phyloP scores from a whole-genome alignment of 2,113 vertebrate genomes.

The Chunga burmeisteri region DNA sequence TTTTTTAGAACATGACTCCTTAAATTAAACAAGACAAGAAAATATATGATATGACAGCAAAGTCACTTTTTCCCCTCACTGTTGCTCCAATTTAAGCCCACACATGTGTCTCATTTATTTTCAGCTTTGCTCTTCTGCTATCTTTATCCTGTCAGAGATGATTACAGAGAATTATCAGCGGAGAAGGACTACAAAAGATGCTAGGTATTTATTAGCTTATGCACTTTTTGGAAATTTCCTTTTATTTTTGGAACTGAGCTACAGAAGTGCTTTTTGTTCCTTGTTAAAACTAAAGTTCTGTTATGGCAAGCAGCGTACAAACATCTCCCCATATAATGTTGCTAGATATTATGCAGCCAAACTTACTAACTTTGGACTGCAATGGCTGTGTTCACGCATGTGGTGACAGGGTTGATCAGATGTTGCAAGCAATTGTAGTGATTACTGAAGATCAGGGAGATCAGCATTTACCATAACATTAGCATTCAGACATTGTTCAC shows the following conservation, averaged over 20 bases:
- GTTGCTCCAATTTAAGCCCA: neutral
- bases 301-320: neutral
- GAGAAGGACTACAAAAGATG: neutral
- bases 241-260: neutral
- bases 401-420: neutral
- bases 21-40: neutral
- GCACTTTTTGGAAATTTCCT: neutral
- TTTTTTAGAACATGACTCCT: neutral
- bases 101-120: neutral
- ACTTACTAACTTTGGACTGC: neutral
- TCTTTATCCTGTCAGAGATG: neutral
- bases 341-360: neutral
- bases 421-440: neutral
- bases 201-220: neutral
- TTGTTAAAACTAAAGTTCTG: neutral
- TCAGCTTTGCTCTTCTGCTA: neutral
- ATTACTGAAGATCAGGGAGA: neutral
- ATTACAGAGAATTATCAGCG: neutral
- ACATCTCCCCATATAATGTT: neutral
- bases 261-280: neutral
- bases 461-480: neutral
- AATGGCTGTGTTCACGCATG: neutral
- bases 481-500: neutral
- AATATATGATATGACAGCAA: neutral
- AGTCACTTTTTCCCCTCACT: neutral